Evolutionary conservation across 2,888 invertebrate genomes (phyloP), one percentile per base, ranked within the genome.

Genomic region (Platypus cylindrus): DNA sequence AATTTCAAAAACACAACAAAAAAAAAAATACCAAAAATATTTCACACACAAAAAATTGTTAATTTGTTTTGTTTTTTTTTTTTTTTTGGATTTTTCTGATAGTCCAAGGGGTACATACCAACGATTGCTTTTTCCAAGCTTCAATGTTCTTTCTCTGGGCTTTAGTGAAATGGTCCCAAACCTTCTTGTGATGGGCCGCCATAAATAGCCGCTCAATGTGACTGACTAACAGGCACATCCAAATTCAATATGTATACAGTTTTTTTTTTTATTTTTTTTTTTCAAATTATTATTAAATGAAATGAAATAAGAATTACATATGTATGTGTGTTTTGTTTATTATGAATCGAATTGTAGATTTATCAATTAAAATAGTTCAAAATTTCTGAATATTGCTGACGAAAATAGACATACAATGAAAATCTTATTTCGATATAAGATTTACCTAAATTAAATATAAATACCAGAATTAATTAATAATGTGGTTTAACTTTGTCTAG

Each of bases 101-200:
- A 45, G 49, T 49, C 50, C 49, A 47, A 48, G 52, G 50, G 47
- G 55, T 63, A 63, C 63, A 74, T 82, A 93, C 94, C 87, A 82
- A 78, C 43, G 87, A 83, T 72, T 90, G 87, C 73, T 87, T 93
- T 71, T 85, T 87, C 95, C 94, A 94, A 62, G 84, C 78, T 70
- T 93, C 91, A 68, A 95, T 87, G 74, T 93, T 93, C 80, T 94
- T 94, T 72, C 94, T 75, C 70, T 94, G 94, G 54, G 93, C 87
- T 75, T 94, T 94, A 70, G 91, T 91, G 80, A 95, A 94, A 79
- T 94, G 94, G 79, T 94, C 94, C 94, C 94, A 94, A 67, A 89
- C 90, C 69, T 91, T 91, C 78, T 94, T 93, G 73, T 91, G 91
- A 68, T 82, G 83, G 63, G 93, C 89, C 59, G 89, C 84, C 66